These are phyloP conservation scores for Drosophila pectinifera DNA, from an alignment of 1,140 invertebrate species.

Conservation along the genomic window DNA sequence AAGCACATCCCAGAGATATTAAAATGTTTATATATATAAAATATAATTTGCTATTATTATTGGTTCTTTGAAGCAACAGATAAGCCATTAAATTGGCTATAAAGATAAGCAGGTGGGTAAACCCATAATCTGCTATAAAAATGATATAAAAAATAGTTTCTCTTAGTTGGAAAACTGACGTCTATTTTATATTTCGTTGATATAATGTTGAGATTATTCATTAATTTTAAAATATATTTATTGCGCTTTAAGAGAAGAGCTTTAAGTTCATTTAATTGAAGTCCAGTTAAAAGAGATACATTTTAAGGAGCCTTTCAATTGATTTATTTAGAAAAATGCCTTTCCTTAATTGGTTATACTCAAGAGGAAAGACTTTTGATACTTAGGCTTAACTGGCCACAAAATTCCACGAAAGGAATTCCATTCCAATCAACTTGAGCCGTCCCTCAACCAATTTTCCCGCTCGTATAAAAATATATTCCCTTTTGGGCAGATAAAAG, in stretches of 20 bases:
- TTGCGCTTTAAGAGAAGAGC: too few relatives aligned
- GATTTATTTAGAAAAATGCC: slow-evolving; percentile 22
- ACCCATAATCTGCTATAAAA: too few relatives aligned
- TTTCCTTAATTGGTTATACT: slow-evolving; percentile 9
- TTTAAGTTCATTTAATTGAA: too few relatives aligned
- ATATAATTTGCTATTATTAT: slow-evolving; percentile 13
- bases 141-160: too few relatives aligned
- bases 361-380: slow-evolving; percentile 18
- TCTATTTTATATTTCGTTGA: not conserved
- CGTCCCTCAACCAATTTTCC: slow-evolving; percentile 6
- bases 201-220: not conserved
- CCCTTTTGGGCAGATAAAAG: slow-evolving; percentile 51
- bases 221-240: not conserved
- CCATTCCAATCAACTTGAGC: slow-evolving; percentile 45
- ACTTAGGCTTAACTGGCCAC: slow-evolving; percentile 10
- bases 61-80: not conserved
- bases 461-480: slow-evolving; percentile 51
- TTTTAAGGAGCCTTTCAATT: not conserved
- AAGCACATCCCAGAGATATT: not conserved
- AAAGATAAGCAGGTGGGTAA: slow-evolving; percentile 4
- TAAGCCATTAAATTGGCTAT: slow-evolving; percentile 7
- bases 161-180: too few relatives aligned
- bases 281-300: not conserved
- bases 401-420: slow-evolving; percentile 13
- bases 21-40: slow-evolving; percentile 2